Evolutionary conservation across 2,888 invertebrate species (phyloP).

Genomic region (Ligdia adustata): DNA sequence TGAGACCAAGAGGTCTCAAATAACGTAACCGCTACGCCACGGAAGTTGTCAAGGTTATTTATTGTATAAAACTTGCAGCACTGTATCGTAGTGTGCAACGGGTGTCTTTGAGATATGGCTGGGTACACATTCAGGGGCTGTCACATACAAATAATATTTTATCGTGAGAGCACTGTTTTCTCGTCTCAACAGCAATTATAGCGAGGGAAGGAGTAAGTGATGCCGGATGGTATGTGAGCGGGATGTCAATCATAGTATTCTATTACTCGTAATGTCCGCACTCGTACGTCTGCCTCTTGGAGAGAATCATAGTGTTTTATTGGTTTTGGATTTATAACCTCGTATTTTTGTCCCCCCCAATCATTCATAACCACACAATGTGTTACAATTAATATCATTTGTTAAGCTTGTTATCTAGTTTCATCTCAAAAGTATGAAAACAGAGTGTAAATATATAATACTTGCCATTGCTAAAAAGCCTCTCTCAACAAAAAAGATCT

Average conservation of each 20-base stretch:
- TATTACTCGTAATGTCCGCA: conserved; percentile 32
- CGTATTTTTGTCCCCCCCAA: too few relatives aligned
- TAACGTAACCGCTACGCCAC: too few relatives aligned
- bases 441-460: too few relatives aligned
- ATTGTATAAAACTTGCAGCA: neutral
- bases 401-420: too few relatives aligned
- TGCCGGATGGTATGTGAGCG: conserved; percentile 31
- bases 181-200: conserved; percentile 58
- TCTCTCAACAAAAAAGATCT: too few relatives aligned
- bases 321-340: too few relatives aligned
- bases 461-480: too few relatives aligned
- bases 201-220: conserved; percentile 36
- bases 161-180: conserved; percentile 62
- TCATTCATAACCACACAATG: too few relatives aligned
- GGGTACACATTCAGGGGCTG: conserved; percentile 71
- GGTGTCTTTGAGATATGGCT: conserved; percentile 74
- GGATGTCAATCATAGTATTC: conserved; percentile 44
- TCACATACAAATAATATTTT: conserved; percentile 77
- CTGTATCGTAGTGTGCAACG: conserved; percentile 28
- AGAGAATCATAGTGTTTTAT: too few relatives aligned
- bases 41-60: neutral
- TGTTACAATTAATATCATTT: too few relatives aligned
- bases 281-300: conserved; percentile 7
- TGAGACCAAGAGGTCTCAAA: too few relatives aligned
- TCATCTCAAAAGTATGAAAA: too few relatives aligned